Evolutionary conservation across 2,113 vertebrate species (phyloP).

Genomic region (Rutilus rutilus): DNA sequence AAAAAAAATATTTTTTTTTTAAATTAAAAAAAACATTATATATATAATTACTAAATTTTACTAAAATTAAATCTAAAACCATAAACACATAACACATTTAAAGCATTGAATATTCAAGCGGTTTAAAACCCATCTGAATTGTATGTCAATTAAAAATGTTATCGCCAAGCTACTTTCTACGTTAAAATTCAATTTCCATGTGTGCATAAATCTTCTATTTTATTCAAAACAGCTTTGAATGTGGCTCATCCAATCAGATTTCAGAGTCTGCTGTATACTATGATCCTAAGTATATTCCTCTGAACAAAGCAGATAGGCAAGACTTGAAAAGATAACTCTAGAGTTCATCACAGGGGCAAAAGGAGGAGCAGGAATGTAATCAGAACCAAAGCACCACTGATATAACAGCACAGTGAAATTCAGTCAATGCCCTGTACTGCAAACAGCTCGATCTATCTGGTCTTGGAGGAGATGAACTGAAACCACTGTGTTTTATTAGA

Average conservation of each 20-base stretch:
- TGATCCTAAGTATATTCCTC: not conserved
- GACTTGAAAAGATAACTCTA: not conserved
- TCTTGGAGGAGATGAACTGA: conserved; percentile 4
- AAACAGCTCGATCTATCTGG: conserved; percentile 1
- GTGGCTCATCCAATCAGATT: not conserved
- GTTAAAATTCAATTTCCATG: not conserved
- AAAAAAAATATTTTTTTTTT: too few relatives aligned
- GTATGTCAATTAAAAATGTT: too few relatives aligned
- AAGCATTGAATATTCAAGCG: too few relatives aligned
- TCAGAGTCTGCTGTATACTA: not conserved
- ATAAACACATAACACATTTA: too few relatives aligned
- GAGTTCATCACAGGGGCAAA: not conserved
- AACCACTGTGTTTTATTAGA: conserved; percentile 25
- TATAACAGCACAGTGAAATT: not conserved
- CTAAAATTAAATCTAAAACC: too few relatives aligned
- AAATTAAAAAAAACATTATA: too few relatives aligned
- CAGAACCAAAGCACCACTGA: not conserved
- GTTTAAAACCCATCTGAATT: too few relatives aligned
- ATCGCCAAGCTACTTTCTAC: too few relatives aligned
- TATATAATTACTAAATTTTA: too few relatives aligned
- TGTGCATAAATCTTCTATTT: not conserved
- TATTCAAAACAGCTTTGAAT: not conserved
- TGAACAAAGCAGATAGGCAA: not conserved
- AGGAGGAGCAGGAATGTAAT: conserved; percentile 9
- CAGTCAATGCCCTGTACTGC: conserved; percentile 4